Base-by-base conservation (phyloP, 2,113 vertebrate genomes). In the Brachyhypopomus gauderio region DNA sequence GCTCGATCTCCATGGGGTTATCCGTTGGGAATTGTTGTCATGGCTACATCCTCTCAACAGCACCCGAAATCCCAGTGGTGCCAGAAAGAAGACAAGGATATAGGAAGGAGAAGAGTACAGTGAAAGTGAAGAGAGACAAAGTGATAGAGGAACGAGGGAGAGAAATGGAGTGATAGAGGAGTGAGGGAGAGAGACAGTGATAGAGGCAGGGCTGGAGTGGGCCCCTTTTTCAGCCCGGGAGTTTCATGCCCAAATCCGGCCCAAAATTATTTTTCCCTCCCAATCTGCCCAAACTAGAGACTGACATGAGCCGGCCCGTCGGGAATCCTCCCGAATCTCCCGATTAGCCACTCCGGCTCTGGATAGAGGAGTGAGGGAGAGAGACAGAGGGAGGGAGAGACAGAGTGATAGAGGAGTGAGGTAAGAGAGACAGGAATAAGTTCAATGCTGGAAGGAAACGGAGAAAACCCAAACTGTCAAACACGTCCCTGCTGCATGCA, bases 1-100 rank as follows among this genome's bases (percentile, higher is more conserved):
- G 48, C 27, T 52, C 58, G 19, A 45, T 66, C 62, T 84, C 85
- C 74, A 83, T 87, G 81, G 87, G 89, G 87, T 89, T 89, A 88
- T 81, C 91, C 89, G 81, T 80, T 81, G 89, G 90, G 89, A 92
- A 81, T 62, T 86, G 85, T 92, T 82, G 71, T 89, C 90, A 93
- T 93, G 90, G 87, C 87, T 87, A 92, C 89, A 85, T 85, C 71
- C 66, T 78, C 83, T 73, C 86, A 85, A 72, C 45, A 82, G 79
- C 79, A 79, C 4, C 79, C 80, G 81, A 86, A 80, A 86, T 91
- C 88, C 88, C 89, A 83, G 78, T 45, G 56, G 77, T 85, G 86
- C 66, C 63, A 71, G 80, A 80, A 86, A 87, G 83, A 86, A 83
- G 82, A 85, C 59, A 30, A 82, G 5, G 22, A n/a, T 16, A 70